These are phyloP conservation scores for Momotus momota DNA, from an alignment of 2,797 vertebrate genomes.

Conservation along the genomic window DNA sequence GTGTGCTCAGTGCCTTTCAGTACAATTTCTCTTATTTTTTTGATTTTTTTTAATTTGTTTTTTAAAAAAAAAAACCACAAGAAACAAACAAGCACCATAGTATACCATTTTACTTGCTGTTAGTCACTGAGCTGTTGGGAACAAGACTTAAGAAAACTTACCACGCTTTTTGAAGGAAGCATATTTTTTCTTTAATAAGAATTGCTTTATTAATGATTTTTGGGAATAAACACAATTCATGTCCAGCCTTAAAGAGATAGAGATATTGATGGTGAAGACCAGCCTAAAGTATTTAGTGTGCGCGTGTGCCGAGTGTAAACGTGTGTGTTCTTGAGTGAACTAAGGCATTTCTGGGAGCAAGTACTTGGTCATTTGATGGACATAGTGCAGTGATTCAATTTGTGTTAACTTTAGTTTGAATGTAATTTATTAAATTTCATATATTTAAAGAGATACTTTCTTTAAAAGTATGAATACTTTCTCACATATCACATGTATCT, in stretches of 20 bases:
- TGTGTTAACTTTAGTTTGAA: slow-evolving; percentile 79
- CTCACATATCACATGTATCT: slow-evolving; percentile 80
- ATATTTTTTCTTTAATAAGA: slow-evolving; percentile 71
- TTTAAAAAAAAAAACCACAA: neutral
- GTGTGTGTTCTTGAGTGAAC: slow-evolving; percentile 81
- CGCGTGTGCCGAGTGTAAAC: slow-evolving; percentile 79
- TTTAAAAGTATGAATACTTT: slow-evolving; percentile 80
- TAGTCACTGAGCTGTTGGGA: slow-evolving; percentile 85
- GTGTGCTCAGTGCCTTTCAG: slow-evolving; percentile 86
- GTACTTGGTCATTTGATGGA: slow-evolving; percentile 82
- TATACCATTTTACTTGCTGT: slow-evolving; percentile 81
- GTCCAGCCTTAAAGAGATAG: slow-evolving; percentile 80
- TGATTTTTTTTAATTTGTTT: neutral
- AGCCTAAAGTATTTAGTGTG: slow-evolving; percentile 75
- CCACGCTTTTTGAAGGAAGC: slow-evolving; percentile 68
- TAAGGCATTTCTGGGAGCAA: slow-evolving; percentile 85
- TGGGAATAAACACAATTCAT: slow-evolving; percentile 75
- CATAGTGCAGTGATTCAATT: slow-evolving; percentile 80
- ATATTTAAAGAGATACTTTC: slow-evolving; percentile 80
- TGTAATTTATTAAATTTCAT: slow-evolving; percentile 84
- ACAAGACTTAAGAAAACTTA: slow-evolving; percentile 76
- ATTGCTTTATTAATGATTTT: slow-evolving; percentile 71
- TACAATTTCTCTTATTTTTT: slow-evolving; percentile 63
- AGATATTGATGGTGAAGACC: slow-evolving; percentile 74
- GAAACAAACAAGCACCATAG: neutral